Base-by-base conservation (phyloP, 2,888 invertebrate species). In the Spialia ferax region DNA sequence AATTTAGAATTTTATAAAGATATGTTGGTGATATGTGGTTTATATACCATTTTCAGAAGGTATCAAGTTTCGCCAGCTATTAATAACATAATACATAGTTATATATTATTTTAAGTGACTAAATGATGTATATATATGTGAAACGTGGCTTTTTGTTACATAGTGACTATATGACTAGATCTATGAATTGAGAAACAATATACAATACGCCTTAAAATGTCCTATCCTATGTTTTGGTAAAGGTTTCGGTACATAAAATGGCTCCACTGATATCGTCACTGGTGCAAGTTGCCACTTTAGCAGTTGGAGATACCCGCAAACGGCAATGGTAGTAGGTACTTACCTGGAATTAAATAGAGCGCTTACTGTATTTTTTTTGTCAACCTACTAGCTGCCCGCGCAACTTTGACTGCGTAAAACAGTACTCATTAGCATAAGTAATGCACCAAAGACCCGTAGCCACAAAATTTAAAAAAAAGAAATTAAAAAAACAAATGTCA, bases 11-110 rank as follows among this genome's bases (percentile, higher is more conserved):
- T 11, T 11, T 48, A 50, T 22, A 1, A 22, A 50, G 50, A 50
- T 50, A 50, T 50, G 50, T 50, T 11, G 50, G 11, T 50, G 50
- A 50, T 50, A 50, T 50, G 50, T 50, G 5, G 13, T 20, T 50
- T 1, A 50, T 50, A 20, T 10, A 18, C 1, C 20, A 15, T 48
- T 15, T 50, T 50, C 22, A 50, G 23, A 50, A 22, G 50, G 18
- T 20, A 13, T 22, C 20, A 22, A 50, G 18, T 48, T 20, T 10
- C 20, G 48, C 15, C 20, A 10, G 38, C 48, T 48, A 20, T 48
- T 10, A 20, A 48, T 20, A 48, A 6, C 8, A 48, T 48, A 7
- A 48, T 20, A 48, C 20, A 35, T 35, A n/a, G 13, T 38, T 38
- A 38, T n/a, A 38, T 38, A n/a, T n/a, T n/a, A 38, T 5, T n/a